Evolutionary conservation across 2,113 vertebrate genomes (phyloP), one percentile per base, ranked within the genome.

Genomic region (Macquaria ambigua): DNA sequence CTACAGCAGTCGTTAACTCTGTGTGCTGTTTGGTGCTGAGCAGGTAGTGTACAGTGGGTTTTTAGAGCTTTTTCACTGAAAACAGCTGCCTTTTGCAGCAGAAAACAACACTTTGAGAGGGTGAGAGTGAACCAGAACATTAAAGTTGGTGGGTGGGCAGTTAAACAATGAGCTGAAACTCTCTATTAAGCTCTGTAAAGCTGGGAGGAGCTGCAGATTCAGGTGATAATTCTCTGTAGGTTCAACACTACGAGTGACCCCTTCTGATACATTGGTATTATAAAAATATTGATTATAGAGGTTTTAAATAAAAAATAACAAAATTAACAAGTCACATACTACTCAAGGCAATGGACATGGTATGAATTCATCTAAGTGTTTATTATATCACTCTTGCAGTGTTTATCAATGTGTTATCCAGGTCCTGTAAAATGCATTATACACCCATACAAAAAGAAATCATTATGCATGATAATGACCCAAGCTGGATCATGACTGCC

Each of bases 391-490:
- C 28, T 70, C 28, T 21, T 11, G 15, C 53, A 31, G 52, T 37
- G 39, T 69, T 55, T 55, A 20, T 70, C 14, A 18, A 3, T 71
- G 50, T 77, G 20, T 64, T 68, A 43, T 46, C 3, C 11, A 21
- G 62, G 43, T 73, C 9, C 56, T 82, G 41, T 67, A 37, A 72
- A 69, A 62, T 58, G 21, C 34, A 68, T 41, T 61, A 46, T 82
- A 63, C 62, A 39, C 4, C 5, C 66, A 61, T 73, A 74, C 43
- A 75, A 6, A 80, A 61, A 67, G 15, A 79, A 75, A 77, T 66
- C 23, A 74, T 55, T 52, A 68, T 50, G 48, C 67, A 84, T 64
- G n/a, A 77, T 83, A 71, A 83, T 73, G 52, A 77, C 48, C 53
- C 61, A 68, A 73, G 79, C 55, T 34, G 50, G 63, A 31, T 31